Base-by-base conservation (phyloP, 2,113 vertebrate genomes). In the Glaucomys volans region DNA sequence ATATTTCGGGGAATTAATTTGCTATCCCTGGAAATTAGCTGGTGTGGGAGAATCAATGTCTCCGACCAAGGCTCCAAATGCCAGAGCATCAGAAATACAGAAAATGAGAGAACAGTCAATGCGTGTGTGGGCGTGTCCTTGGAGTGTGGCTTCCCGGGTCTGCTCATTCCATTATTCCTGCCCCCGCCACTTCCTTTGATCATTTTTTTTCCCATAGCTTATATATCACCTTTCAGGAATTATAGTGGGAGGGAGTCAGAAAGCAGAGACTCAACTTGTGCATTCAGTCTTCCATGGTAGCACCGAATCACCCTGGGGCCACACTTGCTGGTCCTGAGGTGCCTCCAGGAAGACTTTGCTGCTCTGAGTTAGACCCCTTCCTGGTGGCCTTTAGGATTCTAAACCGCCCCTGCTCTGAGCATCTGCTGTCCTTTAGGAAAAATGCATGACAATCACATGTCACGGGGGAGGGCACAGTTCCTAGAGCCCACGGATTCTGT, bases 311-410 rank as follows among this genome's bases (percentile, higher is more conserved):
- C 32, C 35, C 11, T 17, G 11, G 5, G 1, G 12, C 14, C 4
- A n/a, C 14, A 8, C 8, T 54, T 2, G 0, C 67, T 0, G 47
- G 5, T 30, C 17, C 42, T 3, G 42, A 42, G 32, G 64, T n/a
- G 9, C 57, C 0, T n/a, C 24, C 42, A 10, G 32, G 35, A 42
- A 62, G 18, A 22, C 42, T 64, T n/a, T 4, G 8, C 24, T 8
- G 50, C 2, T 20, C 22, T 26, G 8, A n/a, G 9, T 14, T 13
- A 37, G n/a, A 59, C 42, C 17, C 5, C 28, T 5, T 9, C 2
- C 0, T 0, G 0, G 16, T 0, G 47, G 35, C 50, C 67, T 42
- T 13, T 4, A 0, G 0, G 62, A 24, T 28, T 74, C 62, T 69
- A 35, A 79, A 20, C n/a, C 0, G 0, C 17, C 42, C 50, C 8